Evolutionary conservation across 2,888 invertebrate species (phyloP), one percentile per base, ranked within the genome.

Genomic region (Drosophila prolongata): DNA sequence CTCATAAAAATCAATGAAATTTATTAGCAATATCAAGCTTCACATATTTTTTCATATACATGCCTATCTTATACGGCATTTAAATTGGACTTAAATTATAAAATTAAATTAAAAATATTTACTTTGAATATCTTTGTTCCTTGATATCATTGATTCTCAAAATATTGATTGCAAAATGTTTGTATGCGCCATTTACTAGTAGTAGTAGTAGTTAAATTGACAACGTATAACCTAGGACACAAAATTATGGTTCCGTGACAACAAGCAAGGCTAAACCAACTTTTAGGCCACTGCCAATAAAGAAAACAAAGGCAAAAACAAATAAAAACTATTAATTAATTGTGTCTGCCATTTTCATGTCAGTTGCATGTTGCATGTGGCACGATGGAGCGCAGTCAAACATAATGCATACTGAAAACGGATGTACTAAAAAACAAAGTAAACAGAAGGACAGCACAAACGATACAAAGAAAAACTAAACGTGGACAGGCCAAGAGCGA

Each of bases 351-450:
- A 73, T 57, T 71, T 73, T 64, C 35, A 44, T 67, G 71, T 71
- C 73, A 73, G 74, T 38, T 56, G 55, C 44, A 35, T 16, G 69
- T 58, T 69, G 70, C 59, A 59, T 69, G 69, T 50, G 58, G 69
- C 67, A 58, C 67, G 59, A 40, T 44, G 58, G 50, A 42, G 50
- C 6, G 49, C 65, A 73, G 52, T 49, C 42, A 59, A 58, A 65
- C 72, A 60, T 44, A 77, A 56, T 74, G 75, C 59, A 77, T 65
- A 70, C 68, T 77, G 62, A 67, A 73, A 67, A 62, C 47, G 65
- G 68, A 72, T 64, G 66, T 58, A 57, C 37, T 38, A 56, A 56
- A 30, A 54, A 47, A 47, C 30, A 46, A 42, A 35, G 59, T 40
- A 68, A 67, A 47, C 37, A 69, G 42, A 42, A 19, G 35, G 40